phyloP scores from a whole-genome alignment of 2,888 invertebrate genomes.

The Opisthograptis luteolata region DNA sequence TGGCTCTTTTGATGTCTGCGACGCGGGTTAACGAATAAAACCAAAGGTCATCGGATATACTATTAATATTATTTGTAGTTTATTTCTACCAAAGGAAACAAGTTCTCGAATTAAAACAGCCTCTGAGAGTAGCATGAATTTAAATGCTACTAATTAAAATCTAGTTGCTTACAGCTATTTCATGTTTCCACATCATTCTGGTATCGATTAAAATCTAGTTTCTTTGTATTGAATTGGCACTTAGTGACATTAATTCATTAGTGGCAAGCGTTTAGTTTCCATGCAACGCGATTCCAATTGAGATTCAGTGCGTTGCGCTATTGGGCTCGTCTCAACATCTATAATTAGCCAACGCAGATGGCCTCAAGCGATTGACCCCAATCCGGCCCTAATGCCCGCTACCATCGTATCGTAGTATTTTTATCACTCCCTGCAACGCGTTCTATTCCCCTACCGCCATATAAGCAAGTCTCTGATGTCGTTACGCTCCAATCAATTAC shows the following conservation, averaged over 20 bases:
- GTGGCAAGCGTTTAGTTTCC: conserved; percentile 30
- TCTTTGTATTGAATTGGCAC: not conserved
- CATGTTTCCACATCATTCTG: conserved; percentile 1
- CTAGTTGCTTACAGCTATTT: not conserved
- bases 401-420: conserved; percentile 70
- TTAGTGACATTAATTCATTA: not conserved
- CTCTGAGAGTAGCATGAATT: conserved; percentile 1
- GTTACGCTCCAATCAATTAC: conserved; percentile 35
- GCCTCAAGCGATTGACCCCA: conserved; percentile 82
- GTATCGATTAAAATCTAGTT: conserved; percentile 2
- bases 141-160: conserved; percentile 6
- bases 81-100: conserved; percentile 1
- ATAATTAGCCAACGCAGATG: conserved; percentile 81
- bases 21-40: conserved; percentile 4
- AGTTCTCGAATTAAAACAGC: conserved; percentile 10
- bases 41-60: not conserved
- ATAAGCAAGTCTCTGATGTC: conserved; percentile 39
- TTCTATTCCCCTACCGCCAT: conserved; percentile 46
- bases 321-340: conserved; percentile 69
- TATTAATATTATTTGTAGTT: not conserved
- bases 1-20: conserved; percentile 4
- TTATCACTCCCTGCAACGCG: conserved; percentile 66
- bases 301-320: conserved; percentile 66
- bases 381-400: conserved; percentile 75
- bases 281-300: conserved; percentile 59